Percentiles rank a stretch among this genome's conserved stretches.
These are phyloP conservation scores for Uloborus diversus DNA, from an alignment of 1,140 invertebrate species.

Conservation along the genomic window DNA sequence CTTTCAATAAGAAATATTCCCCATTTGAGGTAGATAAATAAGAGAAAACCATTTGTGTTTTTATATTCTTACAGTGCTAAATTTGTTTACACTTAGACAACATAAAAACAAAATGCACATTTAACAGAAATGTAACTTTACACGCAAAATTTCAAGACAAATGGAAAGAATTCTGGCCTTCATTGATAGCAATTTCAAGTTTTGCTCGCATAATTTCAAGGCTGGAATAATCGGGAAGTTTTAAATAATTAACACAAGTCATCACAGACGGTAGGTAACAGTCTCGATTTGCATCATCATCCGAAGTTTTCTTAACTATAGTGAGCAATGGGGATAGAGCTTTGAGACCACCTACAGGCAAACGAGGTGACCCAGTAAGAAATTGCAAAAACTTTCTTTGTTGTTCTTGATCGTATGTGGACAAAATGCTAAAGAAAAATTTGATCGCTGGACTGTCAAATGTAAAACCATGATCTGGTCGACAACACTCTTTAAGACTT, in stretches of 20 bases:
- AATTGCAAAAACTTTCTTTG: slow-evolving; percentile 97
- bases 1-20: no score
- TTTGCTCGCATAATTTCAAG: slow-evolving; percentile 93
- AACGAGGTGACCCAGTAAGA: slow-evolving; percentile 94
- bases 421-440: slow-evolving; percentile 92
- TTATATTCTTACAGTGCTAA: no score
- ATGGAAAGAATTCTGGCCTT: slow-evolving; percentile 98
- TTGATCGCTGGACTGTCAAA: slow-evolving; percentile 92
- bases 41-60: no score
- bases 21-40: no score
- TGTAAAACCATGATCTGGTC: slow-evolving; percentile 96
- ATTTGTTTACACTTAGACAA: no score
- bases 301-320: slow-evolving; percentile 94
- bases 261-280: slow-evolving; percentile 98
- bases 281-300: slow-evolving; percentile 89
- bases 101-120: no score
- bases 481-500: slow-evolving; percentile 89
- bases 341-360: slow-evolving; percentile 98
- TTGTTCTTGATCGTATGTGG: slow-evolving; percentile 86
- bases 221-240: slow-evolving; percentile 96
- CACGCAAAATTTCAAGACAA: slow-evolving; percentile 88
- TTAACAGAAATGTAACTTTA: no score
- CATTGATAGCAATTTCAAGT: slow-evolving; percentile 85
- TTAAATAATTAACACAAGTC: slow-evolving; percentile 99
- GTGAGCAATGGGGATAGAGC: slow-evolving; percentile 94